phyloP scores from a whole-genome alignment of 2,797 vertebrate species.

The Esox masquinongy region DNA sequence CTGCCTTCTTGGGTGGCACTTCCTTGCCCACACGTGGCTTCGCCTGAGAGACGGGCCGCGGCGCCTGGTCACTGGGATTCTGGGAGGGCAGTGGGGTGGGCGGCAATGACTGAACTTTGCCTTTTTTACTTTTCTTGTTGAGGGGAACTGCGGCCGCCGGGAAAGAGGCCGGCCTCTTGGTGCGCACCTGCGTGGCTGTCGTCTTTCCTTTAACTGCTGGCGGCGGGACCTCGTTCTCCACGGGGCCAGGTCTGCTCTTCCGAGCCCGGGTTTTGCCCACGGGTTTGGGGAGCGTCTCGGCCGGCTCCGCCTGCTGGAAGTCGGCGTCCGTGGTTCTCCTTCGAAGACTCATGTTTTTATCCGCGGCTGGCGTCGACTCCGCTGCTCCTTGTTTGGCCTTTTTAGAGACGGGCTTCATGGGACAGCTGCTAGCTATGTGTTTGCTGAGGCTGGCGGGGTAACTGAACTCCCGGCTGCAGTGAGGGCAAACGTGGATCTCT shows the following conservation, averaged over 20 bases:
- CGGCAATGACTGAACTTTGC: constrained; percentile 56
- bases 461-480: constrained; percentile 91
- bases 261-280: constrained; percentile 91
- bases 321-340: constrained; percentile 82
- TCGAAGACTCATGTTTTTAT: constrained; percentile 77
- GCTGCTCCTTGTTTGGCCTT: constrained; percentile 74
- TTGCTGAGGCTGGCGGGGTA: constrained; percentile 93
- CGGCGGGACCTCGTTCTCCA: constrained; percentile 51
- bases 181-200: constrained; percentile 55
- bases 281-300: constrained; percentile 67
- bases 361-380: constrained; percentile 54
- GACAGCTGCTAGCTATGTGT: constrained; percentile 89
- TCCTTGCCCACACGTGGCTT: constrained; percentile 77
- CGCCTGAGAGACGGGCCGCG: constrained; percentile 71
- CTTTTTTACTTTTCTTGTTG: constrained; percentile 77
- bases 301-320: constrained; percentile 72
- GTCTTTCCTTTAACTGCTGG: constrained; percentile 72
- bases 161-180: constrained; percentile 67
- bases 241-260: constrained; percentile 79
- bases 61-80: constrained; percentile 68
- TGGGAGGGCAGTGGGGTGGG: constrained; percentile 58
- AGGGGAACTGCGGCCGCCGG: constrained; percentile 44
- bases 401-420: constrained; percentile 88
- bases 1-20: constrained; percentile 73
- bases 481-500: constrained; percentile 86